Evolutionary conservation across 2,888 invertebrate species (phyloP).

Genomic region (Diploptera punctata): DNA sequence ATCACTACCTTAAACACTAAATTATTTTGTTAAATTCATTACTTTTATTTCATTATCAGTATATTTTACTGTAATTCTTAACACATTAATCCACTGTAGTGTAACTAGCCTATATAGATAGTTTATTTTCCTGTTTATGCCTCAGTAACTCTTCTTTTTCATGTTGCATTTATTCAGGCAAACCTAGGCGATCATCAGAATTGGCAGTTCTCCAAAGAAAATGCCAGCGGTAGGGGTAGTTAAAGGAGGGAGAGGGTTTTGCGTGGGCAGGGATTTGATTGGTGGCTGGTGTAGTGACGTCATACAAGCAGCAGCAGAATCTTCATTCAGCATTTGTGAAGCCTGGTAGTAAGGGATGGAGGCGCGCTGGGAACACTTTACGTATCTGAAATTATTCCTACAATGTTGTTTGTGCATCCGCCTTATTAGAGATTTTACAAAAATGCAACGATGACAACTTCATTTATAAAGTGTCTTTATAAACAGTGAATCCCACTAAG

Average conservation of each 20-base stretch:
- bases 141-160: no score
- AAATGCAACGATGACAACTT: neutral
- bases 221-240: neutral
- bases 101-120: no score
- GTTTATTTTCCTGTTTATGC: no score
- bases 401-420: neutral
- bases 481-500: neutral
- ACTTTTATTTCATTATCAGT: no score
- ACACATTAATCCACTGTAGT: no score
- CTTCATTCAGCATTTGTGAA: slow-evolving; percentile 31
- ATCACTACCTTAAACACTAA: no score
- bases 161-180: slow-evolving; percentile 29
- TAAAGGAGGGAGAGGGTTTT: neutral
- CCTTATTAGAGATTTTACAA: neutral
- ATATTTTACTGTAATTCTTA: no score
- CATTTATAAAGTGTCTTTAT: neutral
- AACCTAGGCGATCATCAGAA: slow-evolving; percentile 1
- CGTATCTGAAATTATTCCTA: neutral
- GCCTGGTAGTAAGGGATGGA: neutral
- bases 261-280: slow-evolving; percentile 21
- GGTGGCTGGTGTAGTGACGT: slow-evolving; percentile 16
- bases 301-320: slow-evolving; percentile 6
- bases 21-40: no score
- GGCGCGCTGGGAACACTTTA: neutral
- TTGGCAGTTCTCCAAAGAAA: slow-evolving; percentile 23